A percentile compares a stretch with the other conserved stretches of the same genome.
Evolutionary conservation across 2,888 invertebrate genomes (phyloP).

Genomic region (Hololepta plana): DNA sequence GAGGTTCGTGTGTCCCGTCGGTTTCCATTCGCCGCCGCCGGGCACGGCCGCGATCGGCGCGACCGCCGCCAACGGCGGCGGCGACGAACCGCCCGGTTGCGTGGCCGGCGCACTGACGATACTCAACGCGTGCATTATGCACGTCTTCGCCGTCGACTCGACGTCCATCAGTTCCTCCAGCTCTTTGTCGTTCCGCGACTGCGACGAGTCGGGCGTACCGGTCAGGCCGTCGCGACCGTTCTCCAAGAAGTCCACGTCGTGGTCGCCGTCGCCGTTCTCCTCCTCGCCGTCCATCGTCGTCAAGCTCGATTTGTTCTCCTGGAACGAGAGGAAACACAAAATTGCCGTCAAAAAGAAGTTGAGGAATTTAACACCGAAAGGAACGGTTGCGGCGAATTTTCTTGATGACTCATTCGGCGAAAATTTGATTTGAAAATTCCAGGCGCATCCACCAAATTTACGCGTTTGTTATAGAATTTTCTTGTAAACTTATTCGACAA

Average conservation of each 20-base stretch:
- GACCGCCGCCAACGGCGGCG: slow-evolving; percentile 19
- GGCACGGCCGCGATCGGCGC: slow-evolving; percentile 21
- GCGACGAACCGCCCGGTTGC: slow-evolving; percentile 21
- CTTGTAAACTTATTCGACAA: too few species aligned
- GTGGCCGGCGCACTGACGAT: slow-evolving; percentile 30
- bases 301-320: slow-evolving; percentile 18
- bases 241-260: slow-evolving; percentile 27
- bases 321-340: slow-evolving; percentile 9
- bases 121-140: slow-evolving; percentile 35
- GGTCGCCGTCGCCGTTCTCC: slow-evolving; percentile 22
- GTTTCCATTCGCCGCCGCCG: slow-evolving; percentile 23
- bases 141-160: slow-evolving; percentile 27
- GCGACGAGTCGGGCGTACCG: slow-evolving; percentile 32
- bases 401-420: too few species aligned
- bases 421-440: too few species aligned
- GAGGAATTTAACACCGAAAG: too few species aligned
- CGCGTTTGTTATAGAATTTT: too few species aligned
- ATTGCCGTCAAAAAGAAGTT: too few species aligned
- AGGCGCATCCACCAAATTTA: too few species aligned
- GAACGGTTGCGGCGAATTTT: too few species aligned
- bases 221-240: slow-evolving; percentile 30
- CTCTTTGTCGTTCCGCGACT: slow-evolving; percentile 34
- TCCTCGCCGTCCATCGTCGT: slow-evolving; percentile 18
- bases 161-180: slow-evolving; percentile 33
- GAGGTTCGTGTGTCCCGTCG: slow-evolving; percentile 21